phyloP scores from a whole-genome alignment of 2,797 vertebrate genomes.

The Sparus aurata region DNA sequence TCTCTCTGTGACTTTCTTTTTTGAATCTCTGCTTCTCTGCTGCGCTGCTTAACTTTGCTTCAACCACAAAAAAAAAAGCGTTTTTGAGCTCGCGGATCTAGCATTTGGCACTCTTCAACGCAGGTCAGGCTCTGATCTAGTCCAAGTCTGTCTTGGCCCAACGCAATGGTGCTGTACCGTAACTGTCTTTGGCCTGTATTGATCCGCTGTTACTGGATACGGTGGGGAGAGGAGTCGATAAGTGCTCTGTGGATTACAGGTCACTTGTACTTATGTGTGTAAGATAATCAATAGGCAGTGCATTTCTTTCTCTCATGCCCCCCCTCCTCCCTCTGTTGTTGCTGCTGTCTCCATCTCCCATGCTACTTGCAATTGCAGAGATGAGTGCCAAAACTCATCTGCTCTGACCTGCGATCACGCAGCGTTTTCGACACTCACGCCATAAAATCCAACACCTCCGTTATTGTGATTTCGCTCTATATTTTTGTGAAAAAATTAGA shows the following conservation, averaged over 20 bases:
- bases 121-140: constrained; percentile 57
- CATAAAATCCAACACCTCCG: constrained; percentile 1
- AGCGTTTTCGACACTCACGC: not conserved
- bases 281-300: constrained; percentile 89
- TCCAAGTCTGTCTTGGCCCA: constrained; percentile 67
- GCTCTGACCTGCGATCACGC: constrained; percentile 33
- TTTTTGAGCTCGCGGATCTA: constrained; percentile 23
- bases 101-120: constrained; percentile 47
- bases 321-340: constrained; percentile 52
- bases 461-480: not conserved
- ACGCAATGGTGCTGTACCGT: constrained; percentile 70
- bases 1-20: constrained; percentile 65
- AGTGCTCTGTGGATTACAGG: constrained; percentile 90
- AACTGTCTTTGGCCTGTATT: constrained; percentile 85
- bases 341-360: constrained; percentile 56
- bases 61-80: constrained; percentile 42
- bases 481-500: not conserved
- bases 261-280: constrained; percentile 89
- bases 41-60: constrained; percentile 74
- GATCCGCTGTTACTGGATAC: constrained; percentile 88
- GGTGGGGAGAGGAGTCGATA: constrained; percentile 88
- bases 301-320: constrained; percentile 81
- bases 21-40: constrained; percentile 62
- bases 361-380: constrained; percentile 76
- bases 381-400: constrained; percentile 62